Evolutionary conservation across 2,888 invertebrate genomes (phyloP), one percentile per base, ranked within the genome.

Genomic region (Rosalia funebris): DNA sequence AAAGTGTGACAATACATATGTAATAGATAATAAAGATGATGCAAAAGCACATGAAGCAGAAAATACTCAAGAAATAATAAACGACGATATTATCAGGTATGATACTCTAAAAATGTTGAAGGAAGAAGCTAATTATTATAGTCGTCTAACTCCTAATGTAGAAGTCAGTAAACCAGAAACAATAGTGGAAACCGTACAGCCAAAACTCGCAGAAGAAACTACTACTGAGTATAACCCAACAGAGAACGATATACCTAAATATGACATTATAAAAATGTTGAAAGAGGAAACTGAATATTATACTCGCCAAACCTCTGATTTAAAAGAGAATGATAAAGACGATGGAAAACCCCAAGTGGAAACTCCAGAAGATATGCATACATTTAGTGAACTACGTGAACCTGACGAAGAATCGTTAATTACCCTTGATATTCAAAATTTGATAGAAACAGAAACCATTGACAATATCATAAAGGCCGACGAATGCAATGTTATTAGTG

Each of bases 271-370:
- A 50, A 54, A 66, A 57, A 58, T 71, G 59, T 4, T 63, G 9
- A 52, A 55, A 52, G 65, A 68, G 3, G 72, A 71, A 68, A 55
- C 19, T n/a, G 63, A 65, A 39, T 71, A 63, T 44, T 62, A 69
- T 14, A 57, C 58, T 16, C 37, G 36, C 4, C 34, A 53, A 34
- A 36, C 59, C 5, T 34, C 25, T 41, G 16, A 60, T 45, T 32
- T n/a, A n/a, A n/a, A n/a, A n/a, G n/a, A n/a, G n/a, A n/a, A n/a
- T n/a, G n/a, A n/a, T n/a, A n/a, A n/a, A n/a, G n/a, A n/a, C n/a
- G n/a, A n/a, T n/a, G n/a, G n/a, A n/a, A n/a, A n/a, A n/a, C n/a
- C n/a, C n/a, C n/a, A n/a, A n/a, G n/a, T n/a, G n/a, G n/a, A n/a
- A n/a, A n/a, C n/a, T n/a, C n/a, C n/a, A n/a, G n/a, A n/a, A n/a